Evolutionary conservation across 2,113 vertebrate species (phyloP).

Genomic region (Ceyx margarethae): DNA sequence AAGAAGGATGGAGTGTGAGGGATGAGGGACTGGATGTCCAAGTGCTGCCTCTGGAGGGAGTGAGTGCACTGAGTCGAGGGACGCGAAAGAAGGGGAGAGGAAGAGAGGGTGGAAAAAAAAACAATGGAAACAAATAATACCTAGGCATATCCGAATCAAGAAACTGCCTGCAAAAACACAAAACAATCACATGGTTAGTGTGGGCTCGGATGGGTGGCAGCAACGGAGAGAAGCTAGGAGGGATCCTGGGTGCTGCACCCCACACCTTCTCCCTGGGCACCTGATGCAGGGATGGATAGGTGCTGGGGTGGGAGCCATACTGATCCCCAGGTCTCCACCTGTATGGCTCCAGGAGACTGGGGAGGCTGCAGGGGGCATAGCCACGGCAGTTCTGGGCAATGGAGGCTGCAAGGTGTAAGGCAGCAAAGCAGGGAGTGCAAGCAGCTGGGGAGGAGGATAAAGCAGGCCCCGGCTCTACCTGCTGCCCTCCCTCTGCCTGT

Average conservation of each 20-base stretch:
- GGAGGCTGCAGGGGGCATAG: not conserved
- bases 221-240: conserved; percentile 19
- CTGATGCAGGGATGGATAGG: not conserved
- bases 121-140: conserved; percentile 84
- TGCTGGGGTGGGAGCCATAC: not conserved
- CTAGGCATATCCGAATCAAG: conserved; percentile 99
- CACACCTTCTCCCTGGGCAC: not conserved
- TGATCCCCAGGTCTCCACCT: not conserved
- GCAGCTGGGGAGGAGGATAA: not conserved
- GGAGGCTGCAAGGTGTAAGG: not conserved
- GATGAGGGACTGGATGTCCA: conserved; percentile 13
- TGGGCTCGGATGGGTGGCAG: conserved; percentile 72
- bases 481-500: not conserved
- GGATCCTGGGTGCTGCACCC: not conserved
- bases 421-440: conserved; percentile 58
- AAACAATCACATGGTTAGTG: conserved; percentile 95
- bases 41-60: conserved; percentile 24
- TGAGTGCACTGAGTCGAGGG: not conserved
- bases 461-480: not conserved
- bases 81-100: conserved; percentile 20
- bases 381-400: not conserved
- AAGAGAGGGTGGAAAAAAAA: conserved; percentile 39
- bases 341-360: not conserved
- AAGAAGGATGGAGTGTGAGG: conserved; percentile 4
- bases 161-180: conserved; percentile 99